phyloP scores from a whole-genome alignment of 1,140 invertebrate genomes.

The Bilobella aurantiaca region DNA sequence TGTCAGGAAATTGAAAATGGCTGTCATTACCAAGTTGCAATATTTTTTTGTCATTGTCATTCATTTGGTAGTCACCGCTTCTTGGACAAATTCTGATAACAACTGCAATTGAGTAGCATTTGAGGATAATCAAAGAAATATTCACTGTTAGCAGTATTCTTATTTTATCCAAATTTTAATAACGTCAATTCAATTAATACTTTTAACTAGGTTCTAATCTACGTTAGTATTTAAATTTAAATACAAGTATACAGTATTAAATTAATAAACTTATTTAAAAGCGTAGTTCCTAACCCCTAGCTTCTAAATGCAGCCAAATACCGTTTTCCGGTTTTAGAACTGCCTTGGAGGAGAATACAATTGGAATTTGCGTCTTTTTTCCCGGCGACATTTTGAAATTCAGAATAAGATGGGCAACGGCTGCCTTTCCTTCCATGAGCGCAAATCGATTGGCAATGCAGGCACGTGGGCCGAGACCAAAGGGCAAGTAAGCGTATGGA shows the following conservation, averaged over 20 bases:
- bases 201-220: neutral
- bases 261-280: too few relatives aligned
- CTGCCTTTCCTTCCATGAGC: conserved; percentile 12
- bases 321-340: conserved; percentile 40
- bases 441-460: conserved; percentile 1
- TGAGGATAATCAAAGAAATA: too few relatives aligned
- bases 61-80: too few relatives aligned
- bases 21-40: too few relatives aligned
- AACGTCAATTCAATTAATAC: too few relatives aligned
- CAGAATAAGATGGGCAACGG: neutral
- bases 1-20: too few relatives aligned
- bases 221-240: neutral
- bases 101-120: too few relatives aligned
- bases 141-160: too few relatives aligned
- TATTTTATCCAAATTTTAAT: too few relatives aligned
- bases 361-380: conserved; percentile 16
- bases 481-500: conserved; percentile 56
- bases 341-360: conserved; percentile 21
- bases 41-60: too few relatives aligned
- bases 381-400: conserved; percentile 12
- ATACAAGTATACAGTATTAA: neutral
- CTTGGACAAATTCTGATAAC: too few relatives aligned
- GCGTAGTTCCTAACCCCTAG: neutral
- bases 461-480: conserved; percentile 58
- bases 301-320: conserved; percentile 27